Evolutionary conservation across 2,113 vertebrate species (phyloP).

Genomic region (Oostethus manadensis): DNA sequence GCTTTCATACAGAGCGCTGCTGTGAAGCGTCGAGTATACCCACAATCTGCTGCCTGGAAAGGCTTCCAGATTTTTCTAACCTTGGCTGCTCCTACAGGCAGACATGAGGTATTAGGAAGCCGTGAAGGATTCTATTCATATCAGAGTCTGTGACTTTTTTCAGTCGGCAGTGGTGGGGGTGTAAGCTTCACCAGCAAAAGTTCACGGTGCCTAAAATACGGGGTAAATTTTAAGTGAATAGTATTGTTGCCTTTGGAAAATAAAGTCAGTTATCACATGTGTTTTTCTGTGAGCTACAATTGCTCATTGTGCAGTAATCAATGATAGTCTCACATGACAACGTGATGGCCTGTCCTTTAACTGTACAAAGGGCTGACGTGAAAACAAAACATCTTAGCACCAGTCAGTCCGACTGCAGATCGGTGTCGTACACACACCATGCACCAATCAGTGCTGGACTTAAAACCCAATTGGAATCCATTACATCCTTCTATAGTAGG

Average conservation of each 20-base stretch:
- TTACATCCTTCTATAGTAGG: constrained; percentile 33
- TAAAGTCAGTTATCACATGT: not conserved
- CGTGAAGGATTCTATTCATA: constrained; percentile 36
- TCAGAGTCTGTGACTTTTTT: constrained; percentile 15
- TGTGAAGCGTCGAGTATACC: constrained; percentile 27
- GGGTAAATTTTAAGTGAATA: constrained; percentile 9
- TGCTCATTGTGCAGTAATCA: not conserved
- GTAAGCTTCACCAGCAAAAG: constrained; percentile 18
- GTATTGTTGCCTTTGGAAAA: not conserved
- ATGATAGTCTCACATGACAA: not conserved
- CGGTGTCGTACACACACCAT: constrained; percentile 20
- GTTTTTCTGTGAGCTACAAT: not conserved
- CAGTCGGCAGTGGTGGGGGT: not conserved
- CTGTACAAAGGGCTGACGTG: not conserved
- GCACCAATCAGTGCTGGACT: constrained; percentile 31
- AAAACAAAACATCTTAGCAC: constrained; percentile 16
- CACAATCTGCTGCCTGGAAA: constrained; percentile 23
- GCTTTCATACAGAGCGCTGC: constrained; percentile 24
- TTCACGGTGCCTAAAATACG: constrained; percentile 8
- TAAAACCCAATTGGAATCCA: constrained; percentile 33
- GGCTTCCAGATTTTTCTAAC: constrained; percentile 31
- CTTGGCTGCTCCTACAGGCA: constrained; percentile 32
- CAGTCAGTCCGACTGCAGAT: constrained; percentile 10
- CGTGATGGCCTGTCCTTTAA: constrained; percentile 9
- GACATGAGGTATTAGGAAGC: constrained; percentile 30